Base-by-base conservation (phyloP, 2,888 invertebrate species). In the Hydropsyche betteni region DNA sequence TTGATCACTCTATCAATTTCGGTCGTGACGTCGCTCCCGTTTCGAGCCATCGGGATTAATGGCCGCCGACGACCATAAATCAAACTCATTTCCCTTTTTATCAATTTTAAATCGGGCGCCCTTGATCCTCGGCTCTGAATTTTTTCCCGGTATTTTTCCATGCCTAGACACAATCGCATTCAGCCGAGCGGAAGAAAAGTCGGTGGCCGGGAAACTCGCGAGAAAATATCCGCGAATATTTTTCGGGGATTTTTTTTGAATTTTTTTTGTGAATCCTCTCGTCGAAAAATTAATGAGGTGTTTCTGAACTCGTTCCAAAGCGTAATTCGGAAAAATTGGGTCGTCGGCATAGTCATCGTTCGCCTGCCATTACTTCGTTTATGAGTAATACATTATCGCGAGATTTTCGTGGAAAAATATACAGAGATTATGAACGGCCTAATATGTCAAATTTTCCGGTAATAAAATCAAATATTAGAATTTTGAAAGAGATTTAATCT, bases 1-100 rank as follows among this genome's bases (percentile, higher is more conserved):
- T 72, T 72, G 72, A 72, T 72, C 72, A 72, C 61, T 72, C 72
- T 72, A 72, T 72, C 72, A 72, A 72, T 72, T 72, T 72, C 34
- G 58, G 72, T 34, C 14, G 38, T 72, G 72, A 72, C 72, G 38
- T 58, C 14, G 38, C 58, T 55, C 24, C 24, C 55, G 16, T 51
- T 52, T 72, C 38, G 58, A 36, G 61, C 58, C 72, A 72, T 72
- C 58, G 72, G 72, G 72, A 72, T 72, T 72, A 72, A 72, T 72
- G 72, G 58, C 52, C 58, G 58, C 44, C 10, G 58, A 72, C n/a
- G 58, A 55, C 58, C 55, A 72, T 72, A 72, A 72, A 72, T 72
- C 72, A 72, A 58, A 72, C 55, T 72, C 34, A 58, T 58, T 72
- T 33, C 58, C 55, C 58, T 34, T 55, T 58, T 44, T 72, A 58